Base-by-base conservation (phyloP, 2,113 vertebrate genomes). In the Epinephelus lanceolatus region DNA sequence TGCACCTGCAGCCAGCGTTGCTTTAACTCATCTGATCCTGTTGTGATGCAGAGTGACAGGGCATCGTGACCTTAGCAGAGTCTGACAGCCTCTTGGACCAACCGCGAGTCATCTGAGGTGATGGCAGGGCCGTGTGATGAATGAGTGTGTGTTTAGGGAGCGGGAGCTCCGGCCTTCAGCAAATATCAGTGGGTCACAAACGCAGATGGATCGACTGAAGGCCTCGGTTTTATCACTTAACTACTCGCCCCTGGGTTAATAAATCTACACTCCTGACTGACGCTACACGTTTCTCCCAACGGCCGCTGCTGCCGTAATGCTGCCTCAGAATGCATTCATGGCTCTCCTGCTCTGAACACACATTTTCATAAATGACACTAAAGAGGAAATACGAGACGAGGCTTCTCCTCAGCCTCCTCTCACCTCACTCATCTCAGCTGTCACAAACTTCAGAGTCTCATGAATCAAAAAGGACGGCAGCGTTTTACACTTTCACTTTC, bases 351-450 rank as follows among this genome's bases (percentile, higher is more conserved):
- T 75, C 84, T 63, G 56, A 86, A 85, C 77, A 73, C 87, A 85
- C 81, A 91, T 92, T 93, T 90, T 90, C 87, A 84, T 91, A 92
- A 93, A 90, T 90, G 92, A 93, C 92, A 92, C 77, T 92, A 88
- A 93, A 89, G 81, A 86, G 93, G 92, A 94, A 86, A 82, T 83
- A 94, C 79, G 87, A 92, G 51, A 19, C 33, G 8, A 76, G 66
- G 27, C 77, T 90, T 86, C 88, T 88, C 86, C 88, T 87, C 71
- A 6, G 76, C 76, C 86, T 78, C 74, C 74, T 81, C 65, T 81
- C 78, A 23, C 77, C 85, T 84, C 78, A 63, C 76, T 70, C 77
- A 74, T 83, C 52, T 74, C 37, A 21, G 23, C 78, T 71, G 61
- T 83, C 68, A 78, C 61, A 60, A 84, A 85, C 71, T 59, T 69